These are phyloP conservation scores for Cinclus cinclus DNA, from an alignment of 2,113 vertebrate genomes.

Conservation along the genomic window DNA sequence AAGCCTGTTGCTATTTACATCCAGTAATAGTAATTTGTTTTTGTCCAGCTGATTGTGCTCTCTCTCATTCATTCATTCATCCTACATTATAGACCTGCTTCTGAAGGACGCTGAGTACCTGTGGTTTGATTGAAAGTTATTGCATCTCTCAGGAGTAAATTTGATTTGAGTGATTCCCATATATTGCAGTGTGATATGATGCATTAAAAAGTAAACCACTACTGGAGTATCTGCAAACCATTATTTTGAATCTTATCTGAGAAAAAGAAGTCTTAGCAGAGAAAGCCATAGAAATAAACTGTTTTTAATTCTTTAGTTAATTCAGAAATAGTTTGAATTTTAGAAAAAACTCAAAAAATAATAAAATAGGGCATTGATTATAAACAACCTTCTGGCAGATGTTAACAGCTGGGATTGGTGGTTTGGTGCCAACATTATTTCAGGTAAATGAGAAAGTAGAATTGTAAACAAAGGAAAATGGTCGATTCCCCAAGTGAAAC, in stretches of 20 bases:
- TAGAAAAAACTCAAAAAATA: fast-evolving
- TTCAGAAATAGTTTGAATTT: not conserved
- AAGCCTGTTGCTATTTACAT: not conserved
- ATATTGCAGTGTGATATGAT: slow-evolving; percentile 6
- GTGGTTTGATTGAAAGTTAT: slow-evolving; percentile 45
- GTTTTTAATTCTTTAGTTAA: not conserved
- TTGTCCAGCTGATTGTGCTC: not conserved
- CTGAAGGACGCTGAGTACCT: not conserved
- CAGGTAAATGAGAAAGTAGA: slow-evolving; percentile 33
- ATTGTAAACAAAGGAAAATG: slow-evolving; percentile 21
- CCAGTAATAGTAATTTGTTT: not conserved
- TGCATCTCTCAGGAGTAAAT: slow-evolving; percentile 6
- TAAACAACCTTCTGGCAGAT: not conserved
- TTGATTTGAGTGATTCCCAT: slow-evolving; percentile 26
- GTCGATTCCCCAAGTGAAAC: not conserved
- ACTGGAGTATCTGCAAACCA: not conserved
- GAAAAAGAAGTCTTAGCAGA: not conserved
- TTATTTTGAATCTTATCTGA: not conserved
- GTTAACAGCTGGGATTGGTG: not conserved
- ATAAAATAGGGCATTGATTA: not conserved
- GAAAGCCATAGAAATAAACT: not conserved
- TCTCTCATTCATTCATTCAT: not conserved
- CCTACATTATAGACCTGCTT: not conserved
- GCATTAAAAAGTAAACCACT: slow-evolving; percentile 24
- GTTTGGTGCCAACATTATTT: not conserved